Percentiles rank a stretch among this genome's conserved stretches.
phyloP scores from a whole-genome alignment of 2,888 invertebrate genomes.

The Eucera pruinosa region DNA sequence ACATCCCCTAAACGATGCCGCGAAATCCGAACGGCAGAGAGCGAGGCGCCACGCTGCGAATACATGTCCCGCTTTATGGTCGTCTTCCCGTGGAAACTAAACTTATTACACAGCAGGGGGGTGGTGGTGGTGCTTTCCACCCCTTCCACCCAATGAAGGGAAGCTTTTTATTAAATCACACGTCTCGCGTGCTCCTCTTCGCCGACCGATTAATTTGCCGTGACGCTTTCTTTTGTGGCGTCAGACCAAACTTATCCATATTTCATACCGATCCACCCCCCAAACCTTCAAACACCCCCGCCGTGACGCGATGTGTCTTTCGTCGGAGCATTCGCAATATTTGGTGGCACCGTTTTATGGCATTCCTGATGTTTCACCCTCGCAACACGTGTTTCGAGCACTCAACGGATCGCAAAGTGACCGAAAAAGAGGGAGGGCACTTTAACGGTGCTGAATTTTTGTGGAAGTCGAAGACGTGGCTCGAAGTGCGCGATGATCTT shows the following conservation, averaged over 20 bases:
- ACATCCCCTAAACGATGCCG: slow-evolving; percentile 39
- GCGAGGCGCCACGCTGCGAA: slow-evolving; percentile 72
- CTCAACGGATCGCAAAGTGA: neutral
- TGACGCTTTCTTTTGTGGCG: slow-evolving; percentile 79
- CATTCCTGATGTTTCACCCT: slow-evolving; percentile 12
- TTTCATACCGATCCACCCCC: slow-evolving; percentile 68
- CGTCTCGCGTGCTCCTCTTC: slow-evolving; percentile 76
- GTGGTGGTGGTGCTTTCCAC: slow-evolving; percentile 48
- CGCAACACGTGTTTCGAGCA: neutral
- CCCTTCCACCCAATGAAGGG: slow-evolving; percentile 66
- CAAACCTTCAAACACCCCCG: too few relatives aligned
- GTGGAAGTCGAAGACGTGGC: neutral
- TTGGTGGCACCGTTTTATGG: slow-evolving; percentile 21
- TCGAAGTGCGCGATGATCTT: too few relatives aligned
- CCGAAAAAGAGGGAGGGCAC: too few relatives aligned
- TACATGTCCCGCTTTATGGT: slow-evolving; percentile 80
- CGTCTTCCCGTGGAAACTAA: slow-evolving; percentile 82
- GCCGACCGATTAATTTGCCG: slow-evolving; percentile 81
- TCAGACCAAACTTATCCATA: slow-evolving; percentile 71
- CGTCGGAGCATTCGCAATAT: slow-evolving; percentile 24
- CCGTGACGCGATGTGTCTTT: slow-evolving; percentile 18
- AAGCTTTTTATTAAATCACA: slow-evolving; percentile 82
- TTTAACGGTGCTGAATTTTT: too few relatives aligned
- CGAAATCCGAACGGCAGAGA: slow-evolving; percentile 72
- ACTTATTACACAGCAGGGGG: slow-evolving; percentile 82